Percentiles rank a stretch among this genome's conserved stretches.
Conservation (phyloP, 2,888 invertebrate species). For the Mylabris sibirica region DNA sequence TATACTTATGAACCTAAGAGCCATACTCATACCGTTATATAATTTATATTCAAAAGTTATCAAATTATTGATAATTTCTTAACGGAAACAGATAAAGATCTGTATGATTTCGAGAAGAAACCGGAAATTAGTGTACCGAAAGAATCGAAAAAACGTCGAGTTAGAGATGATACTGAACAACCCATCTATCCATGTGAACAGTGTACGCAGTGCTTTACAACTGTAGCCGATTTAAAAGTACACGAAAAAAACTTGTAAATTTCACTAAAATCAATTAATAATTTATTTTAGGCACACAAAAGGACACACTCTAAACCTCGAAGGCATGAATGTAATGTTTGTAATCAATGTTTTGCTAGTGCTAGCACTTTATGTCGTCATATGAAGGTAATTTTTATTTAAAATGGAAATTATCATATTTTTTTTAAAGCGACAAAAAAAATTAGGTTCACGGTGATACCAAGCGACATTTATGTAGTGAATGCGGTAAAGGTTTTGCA, state of each 20-base stretch:
- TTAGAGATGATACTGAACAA: conserved; percentile 57
- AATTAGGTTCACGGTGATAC: conserved; percentile 54
- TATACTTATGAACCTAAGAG: too few relatives aligned
- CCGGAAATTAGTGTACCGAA: conserved; percentile 17
- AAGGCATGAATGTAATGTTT: conserved; percentile 55
- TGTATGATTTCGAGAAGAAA: conserved; percentile 22
- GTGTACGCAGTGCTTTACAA: conserved; percentile 58
- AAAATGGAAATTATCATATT: background rate
- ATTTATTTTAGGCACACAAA: conserved; percentile 43
- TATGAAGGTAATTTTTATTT: conserved; percentile 49
- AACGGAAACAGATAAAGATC: conserved; percentile 25
- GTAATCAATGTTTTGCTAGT: conserved; percentile 60
- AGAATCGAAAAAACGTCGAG: conserved; percentile 37
- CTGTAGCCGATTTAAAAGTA: conserved; percentile 56
- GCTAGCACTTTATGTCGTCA: conserved; percentile 60
- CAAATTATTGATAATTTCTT: too few relatives aligned
- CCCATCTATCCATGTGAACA: conserved; percentile 58
- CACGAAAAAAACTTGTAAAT: background rate
- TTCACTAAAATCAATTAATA: background rate
- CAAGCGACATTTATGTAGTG: conserved; percentile 57
- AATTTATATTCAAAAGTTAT: too few relatives aligned
- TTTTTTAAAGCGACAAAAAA: too few relatives aligned
- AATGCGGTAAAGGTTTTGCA: conserved; percentile 59
- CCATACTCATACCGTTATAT: too few relatives aligned
- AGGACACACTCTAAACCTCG: conserved; percentile 50